Evolutionary conservation across 2,888 invertebrate species (phyloP).

Genomic region (Frankliniella intonsa): DNA sequence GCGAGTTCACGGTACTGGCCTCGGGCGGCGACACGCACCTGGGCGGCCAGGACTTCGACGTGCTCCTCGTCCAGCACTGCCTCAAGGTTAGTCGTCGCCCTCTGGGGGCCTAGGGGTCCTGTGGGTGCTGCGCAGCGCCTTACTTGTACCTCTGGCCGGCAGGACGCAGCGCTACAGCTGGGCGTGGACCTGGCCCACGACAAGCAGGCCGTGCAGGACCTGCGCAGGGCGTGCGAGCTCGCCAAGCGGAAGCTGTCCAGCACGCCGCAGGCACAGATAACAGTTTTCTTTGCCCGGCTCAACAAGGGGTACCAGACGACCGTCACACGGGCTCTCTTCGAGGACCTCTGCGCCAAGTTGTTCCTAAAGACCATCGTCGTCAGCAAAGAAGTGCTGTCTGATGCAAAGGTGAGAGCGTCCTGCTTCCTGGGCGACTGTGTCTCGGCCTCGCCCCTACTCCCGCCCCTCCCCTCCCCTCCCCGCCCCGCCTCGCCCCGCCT

Average conservation of each 20-base stretch:
- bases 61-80: too few relatives aligned
- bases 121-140: too few relatives aligned
- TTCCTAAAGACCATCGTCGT: not conserved
- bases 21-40: too few relatives aligned
- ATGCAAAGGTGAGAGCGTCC: not conserved
- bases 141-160: not conserved
- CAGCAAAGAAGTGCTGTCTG: not conserved
- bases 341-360: not conserved
- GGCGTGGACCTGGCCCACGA: not conserved
- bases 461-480: too few relatives aligned
- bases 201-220: not conserved
- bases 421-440: too few relatives aligned
- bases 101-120: too few relatives aligned
- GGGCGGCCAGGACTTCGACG: too few relatives aligned
- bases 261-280: not conserved
- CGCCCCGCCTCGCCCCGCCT: too few relatives aligned
- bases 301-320: not conserved
- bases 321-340: not conserved
- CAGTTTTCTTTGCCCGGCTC: not conserved
- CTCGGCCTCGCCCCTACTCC: too few relatives aligned
- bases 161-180: not conserved
- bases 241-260: not conserved
- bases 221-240: not conserved
- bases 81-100: too few relatives aligned
- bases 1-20: too few relatives aligned